Conservation (phyloP, 35 echinoderm and acorn worm genomes). For the Apostichopus parvimensis region DNA sequence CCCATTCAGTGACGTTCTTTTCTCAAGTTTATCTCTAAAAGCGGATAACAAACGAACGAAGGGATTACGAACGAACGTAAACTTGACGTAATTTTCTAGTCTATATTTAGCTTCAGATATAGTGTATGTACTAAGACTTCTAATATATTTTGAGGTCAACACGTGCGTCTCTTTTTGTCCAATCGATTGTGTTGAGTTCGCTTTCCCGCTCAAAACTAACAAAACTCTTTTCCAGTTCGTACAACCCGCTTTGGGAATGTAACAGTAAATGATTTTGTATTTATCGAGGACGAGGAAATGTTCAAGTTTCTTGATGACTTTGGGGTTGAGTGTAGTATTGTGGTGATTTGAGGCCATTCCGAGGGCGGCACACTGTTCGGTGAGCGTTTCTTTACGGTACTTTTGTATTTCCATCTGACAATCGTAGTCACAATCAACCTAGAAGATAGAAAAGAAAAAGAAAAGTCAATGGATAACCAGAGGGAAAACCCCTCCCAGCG, state of each 20-base stretch:
- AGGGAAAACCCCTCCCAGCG: too few species aligned
- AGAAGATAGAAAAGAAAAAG: neutral
- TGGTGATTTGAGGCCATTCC: neutral
- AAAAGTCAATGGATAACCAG: too few species aligned
- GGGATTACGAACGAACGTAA: conserved; percentile 70
- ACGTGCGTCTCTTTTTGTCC: conserved; percentile 54
- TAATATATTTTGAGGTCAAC: conserved; percentile 26
- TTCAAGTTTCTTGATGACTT: conserved; percentile 3
- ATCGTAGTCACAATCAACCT: conserved; percentile 28
- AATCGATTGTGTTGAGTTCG: conserved; percentile 12
- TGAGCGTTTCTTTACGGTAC: neutral
- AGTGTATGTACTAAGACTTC: conserved; percentile 44
- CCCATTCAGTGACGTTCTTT: conserved; percentile 4
- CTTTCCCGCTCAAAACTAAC: conserved; percentile 34
- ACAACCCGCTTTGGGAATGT: conserved; percentile 55
- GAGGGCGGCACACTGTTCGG: conserved; percentile 36
- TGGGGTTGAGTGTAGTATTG: neutral
- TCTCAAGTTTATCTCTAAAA: conserved; percentile 67
- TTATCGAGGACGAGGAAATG: conserved; percentile 39
- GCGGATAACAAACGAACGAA: conserved; percentile 72
- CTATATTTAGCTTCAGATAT: conserved; percentile 21
- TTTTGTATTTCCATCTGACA: conserved; percentile 48
- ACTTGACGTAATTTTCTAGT: conserved; percentile 57
- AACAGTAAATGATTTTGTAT: conserved; percentile 45
- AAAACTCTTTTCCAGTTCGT: conserved; percentile 55